phyloP scores from a whole-genome alignment of 1,140 invertebrate species.

The Monomorium pharaonis region DNA sequence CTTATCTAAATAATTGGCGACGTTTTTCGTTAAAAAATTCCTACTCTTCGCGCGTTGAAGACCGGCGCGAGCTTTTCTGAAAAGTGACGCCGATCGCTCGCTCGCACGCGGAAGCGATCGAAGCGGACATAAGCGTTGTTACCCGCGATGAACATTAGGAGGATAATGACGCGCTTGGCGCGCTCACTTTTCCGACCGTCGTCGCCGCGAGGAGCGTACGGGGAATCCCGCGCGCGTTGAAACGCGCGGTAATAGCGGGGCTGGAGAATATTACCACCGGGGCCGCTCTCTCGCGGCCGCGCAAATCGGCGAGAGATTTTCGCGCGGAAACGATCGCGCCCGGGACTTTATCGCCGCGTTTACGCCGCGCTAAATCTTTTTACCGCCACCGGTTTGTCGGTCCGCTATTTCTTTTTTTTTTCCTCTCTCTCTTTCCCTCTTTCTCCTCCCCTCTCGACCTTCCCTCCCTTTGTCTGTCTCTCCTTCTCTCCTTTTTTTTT shows the following conservation, averaged over 20 bases:
- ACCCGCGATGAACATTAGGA: constrained; percentile 56
- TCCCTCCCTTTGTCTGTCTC: neutral
- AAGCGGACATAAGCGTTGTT: neutral
- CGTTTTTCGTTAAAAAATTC: neutral
- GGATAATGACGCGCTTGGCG: constrained; percentile 50
- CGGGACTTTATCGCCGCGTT: constrained; percentile 61
- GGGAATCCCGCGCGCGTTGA: constrained; percentile 20
- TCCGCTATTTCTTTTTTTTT: neutral
- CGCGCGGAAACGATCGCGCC: constrained; percentile 52
- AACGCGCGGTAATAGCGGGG: neutral
- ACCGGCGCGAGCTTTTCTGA: neutral
- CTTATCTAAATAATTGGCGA: constrained; percentile 3
- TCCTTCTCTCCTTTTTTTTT: constrained; percentile 45
- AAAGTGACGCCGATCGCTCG: neutral
- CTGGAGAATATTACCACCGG: constrained; percentile 2
- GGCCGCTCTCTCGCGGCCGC: neutral
- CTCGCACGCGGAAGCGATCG: constrained; percentile 57
- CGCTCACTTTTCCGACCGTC: constrained; percentile 43
- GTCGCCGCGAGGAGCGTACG: neutral
- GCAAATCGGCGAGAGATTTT: constrained; percentile 61
- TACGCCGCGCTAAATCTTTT: constrained; percentile 69
- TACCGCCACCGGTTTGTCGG: constrained; percentile 48
- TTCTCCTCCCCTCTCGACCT: neutral
- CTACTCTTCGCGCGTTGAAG: neutral
- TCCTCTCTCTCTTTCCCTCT: neutral